Percentiles rank a stretch among this genome's conserved stretches.
phyloP scores from a whole-genome alignment of 2,888 invertebrate species.

The Dendrolimus pini region DNA sequence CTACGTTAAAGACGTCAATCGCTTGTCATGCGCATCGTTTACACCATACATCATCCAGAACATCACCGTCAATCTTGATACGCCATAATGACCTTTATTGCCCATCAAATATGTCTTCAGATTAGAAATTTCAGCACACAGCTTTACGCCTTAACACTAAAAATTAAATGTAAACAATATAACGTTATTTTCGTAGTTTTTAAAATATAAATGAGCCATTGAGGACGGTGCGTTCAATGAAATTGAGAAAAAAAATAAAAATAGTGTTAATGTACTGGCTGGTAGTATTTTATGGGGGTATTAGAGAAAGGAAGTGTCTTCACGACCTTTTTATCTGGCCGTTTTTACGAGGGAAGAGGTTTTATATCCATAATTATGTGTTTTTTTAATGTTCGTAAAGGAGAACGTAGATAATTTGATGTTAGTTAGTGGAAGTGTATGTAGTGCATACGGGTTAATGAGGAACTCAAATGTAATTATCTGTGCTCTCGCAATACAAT shows the following conservation, averaged over 20 bases:
- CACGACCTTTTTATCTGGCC: slow-evolving; percentile 63
- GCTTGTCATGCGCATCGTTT: slow-evolving; percentile 39
- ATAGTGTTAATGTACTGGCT: slow-evolving; percentile 63
- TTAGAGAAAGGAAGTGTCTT: slow-evolving; percentile 61
- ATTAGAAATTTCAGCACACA: slow-evolving; percentile 64
- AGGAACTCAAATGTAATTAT: not conserved
- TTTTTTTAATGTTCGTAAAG: slow-evolving; percentile 52
- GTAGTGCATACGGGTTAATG: slow-evolving; percentile 23
- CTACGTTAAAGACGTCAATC: slow-evolving; percentile 67
- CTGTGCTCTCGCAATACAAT: no score
- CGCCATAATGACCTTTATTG: slow-evolving; percentile 41
- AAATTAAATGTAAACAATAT: slow-evolving; percentile 60
- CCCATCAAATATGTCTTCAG: slow-evolving; percentile 37
- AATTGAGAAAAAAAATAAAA: slow-evolving; percentile 52
- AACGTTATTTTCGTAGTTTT: slow-evolving; percentile 61
- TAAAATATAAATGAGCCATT: slow-evolving; percentile 64
- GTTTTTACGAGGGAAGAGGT: slow-evolving; percentile 64
- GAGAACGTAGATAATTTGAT: slow-evolving; percentile 50
- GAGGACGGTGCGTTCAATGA: slow-evolving; percentile 70
- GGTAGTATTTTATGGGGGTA: slow-evolving; percentile 57
- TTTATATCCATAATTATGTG: slow-evolving; percentile 71
- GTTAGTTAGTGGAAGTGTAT: slow-evolving; percentile 22
- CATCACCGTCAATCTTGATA: slow-evolving; percentile 24
- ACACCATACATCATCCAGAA: slow-evolving; percentile 38
- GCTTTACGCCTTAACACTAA: slow-evolving; percentile 56